Base-by-base conservation (phyloP, 1,140 invertebrate species). In the Pinna nobilis region DNA sequence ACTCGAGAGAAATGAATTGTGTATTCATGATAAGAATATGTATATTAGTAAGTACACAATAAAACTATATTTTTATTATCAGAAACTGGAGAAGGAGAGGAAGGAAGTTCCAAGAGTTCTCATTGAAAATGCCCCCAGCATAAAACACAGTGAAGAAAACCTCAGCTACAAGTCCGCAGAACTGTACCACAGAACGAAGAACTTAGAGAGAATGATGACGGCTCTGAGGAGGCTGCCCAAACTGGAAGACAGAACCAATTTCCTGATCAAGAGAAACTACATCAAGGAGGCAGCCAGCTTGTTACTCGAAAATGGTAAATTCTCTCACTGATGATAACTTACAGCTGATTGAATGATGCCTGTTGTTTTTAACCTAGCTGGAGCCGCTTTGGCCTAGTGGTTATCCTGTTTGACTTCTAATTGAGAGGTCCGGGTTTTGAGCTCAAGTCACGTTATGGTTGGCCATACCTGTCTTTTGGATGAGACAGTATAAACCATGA, bases 91-190 rank as follows among this genome's bases (percentile, higher is more conserved):
- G 55, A 50, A 57, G 33, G 72, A 76, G 53, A 53, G 70, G 1
- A 51, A 61, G 23, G 25, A 50, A 20, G 25, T 81, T 28, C 83
- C 83, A 11, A 41, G 60, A 37, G 53, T 70, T 9, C 67, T 84
- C n/a, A 53, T 67, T 33, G 75, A 77, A 2, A 61, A 80, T 69
- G 76, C 73, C 28, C 83, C 83, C 67, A 30, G 53, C 23, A 55
- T 50, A 37, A 11, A 41, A n/a, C 77, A 79, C 44, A 74, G 74
- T 23, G 71, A 77, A 55, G 78, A 77, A 64, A 74, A 64, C 35
- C 65, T 82, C 5, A 74, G 75, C 67, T 68, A 73, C 49, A 81
- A 69, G 65, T 74, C 84, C 47, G 84, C 84, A 25, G 76, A 78
- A 23, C 60, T 80, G 28, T 79, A 80, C 64, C 73, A 76, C 41